Evolutionary conservation across 2,113 vertebrate species (phyloP).

Genomic region (Elephas maximus): DNA sequence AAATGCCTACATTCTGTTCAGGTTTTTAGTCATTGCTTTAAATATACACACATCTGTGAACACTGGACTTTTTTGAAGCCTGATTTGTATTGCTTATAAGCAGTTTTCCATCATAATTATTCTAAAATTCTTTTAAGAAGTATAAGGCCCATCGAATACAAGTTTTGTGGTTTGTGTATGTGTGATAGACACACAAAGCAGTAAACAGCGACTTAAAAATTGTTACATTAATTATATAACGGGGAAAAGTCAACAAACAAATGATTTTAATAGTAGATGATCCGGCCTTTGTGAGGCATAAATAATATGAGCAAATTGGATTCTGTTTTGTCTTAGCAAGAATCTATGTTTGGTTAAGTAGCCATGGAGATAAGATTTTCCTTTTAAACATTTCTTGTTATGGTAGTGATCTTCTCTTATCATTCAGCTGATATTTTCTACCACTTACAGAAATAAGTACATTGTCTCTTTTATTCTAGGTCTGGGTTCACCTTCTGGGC

Average conservation of each 20-base stretch:
- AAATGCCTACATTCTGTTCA: neutral
- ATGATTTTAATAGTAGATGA: conserved; percentile 24
- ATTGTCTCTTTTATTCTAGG: neutral
- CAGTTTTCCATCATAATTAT: conserved; percentile 47
- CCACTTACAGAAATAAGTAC: conserved; percentile 36
- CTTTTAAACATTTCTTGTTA: conserved; percentile 46
- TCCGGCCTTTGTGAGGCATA: conserved; percentile 4
- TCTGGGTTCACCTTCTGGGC: conserved; percentile 24
- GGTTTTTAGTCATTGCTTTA: conserved; percentile 51
- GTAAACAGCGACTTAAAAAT: neutral
- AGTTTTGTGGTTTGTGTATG: neutral
- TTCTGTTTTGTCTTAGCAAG: conserved; percentile 44
- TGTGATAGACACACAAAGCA: neutral
- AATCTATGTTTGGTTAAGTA: conserved; percentile 44
- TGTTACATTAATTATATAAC: conserved; percentile 1
- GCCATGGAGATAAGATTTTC: neutral
- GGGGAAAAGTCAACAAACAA: neutral
- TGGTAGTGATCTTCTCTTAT: neutral
- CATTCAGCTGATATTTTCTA: conserved; percentile 63
- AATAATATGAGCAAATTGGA: neutral
- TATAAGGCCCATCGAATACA: conserved; percentile 22
- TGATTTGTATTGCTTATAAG: conserved; percentile 17
- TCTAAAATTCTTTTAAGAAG: neutral
- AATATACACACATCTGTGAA: conserved; percentile 20
- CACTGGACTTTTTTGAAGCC: neutral